These are phyloP conservation scores for Myotis planiceps DNA, from an alignment of 2,797 vertebrate genomes.

Conservation along the genomic window DNA sequence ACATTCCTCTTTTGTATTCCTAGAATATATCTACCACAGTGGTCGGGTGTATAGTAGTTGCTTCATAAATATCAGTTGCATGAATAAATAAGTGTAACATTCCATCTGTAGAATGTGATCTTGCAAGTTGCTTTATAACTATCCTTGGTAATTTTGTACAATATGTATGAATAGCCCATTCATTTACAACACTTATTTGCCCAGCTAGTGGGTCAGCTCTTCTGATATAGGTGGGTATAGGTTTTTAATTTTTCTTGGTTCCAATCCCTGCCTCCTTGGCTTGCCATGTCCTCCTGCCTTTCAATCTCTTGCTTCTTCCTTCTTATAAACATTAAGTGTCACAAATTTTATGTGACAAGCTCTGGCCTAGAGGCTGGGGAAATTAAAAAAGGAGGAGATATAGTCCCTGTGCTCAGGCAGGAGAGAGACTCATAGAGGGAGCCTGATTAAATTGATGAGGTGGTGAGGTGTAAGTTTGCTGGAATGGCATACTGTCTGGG, in stretches of 20 bases:
- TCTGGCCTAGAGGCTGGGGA: not conserved
- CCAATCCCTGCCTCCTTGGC: not conserved
- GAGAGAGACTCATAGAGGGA: slow-evolving; percentile 10
- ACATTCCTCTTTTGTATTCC: slow-evolving; percentile 4
- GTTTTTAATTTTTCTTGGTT: slow-evolving; percentile 56
- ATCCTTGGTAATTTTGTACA: slow-evolving; percentile 3
- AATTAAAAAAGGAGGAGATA: not conserved
- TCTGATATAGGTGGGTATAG: not conserved
- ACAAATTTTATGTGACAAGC: slow-evolving; percentile 16
- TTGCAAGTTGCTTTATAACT: slow-evolving; percentile 25
- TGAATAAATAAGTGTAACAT: not conserved
- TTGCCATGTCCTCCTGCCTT: slow-evolving; percentile 29
- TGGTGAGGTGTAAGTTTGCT: not conserved
- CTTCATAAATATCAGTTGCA: not conserved
- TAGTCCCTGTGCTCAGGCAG: not conserved
- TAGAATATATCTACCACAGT: not conserved
- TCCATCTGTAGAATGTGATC: slow-evolving; percentile 21
- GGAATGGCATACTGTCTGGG: not conserved
- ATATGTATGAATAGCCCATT: not conserved
- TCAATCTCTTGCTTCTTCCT: not conserved
- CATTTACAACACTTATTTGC: slow-evolving; percentile 39
- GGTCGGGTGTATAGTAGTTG: not conserved
- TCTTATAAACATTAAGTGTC: slow-evolving; percentile 18
- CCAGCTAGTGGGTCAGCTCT: not conserved
- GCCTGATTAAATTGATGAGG: not conserved